These are phyloP conservation scores for Cistogaster globosa DNA, from an alignment of 2,888 invertebrate genomes.

Conservation along the genomic window DNA sequence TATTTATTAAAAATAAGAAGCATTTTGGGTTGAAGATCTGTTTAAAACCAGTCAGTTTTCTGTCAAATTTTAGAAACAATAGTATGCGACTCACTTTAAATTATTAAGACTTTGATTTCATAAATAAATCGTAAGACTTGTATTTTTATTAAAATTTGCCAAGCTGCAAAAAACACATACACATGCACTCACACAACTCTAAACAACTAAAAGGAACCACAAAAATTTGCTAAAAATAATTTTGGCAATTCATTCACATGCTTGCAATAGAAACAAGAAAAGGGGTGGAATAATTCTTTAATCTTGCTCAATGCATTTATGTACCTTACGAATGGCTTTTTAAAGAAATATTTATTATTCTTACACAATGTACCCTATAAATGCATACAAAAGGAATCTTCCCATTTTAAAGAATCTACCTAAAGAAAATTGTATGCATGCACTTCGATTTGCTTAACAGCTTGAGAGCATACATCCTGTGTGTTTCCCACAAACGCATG, in stretches of 20 bases:
- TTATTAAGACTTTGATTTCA: neutral
- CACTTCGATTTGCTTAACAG: conserved; percentile 41
- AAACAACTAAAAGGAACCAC: conserved; percentile 56
- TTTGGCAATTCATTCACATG: conserved; percentile 31
- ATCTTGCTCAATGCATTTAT: conserved; percentile 48
- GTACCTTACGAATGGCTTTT: too few species aligned
- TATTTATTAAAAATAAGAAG: too few species aligned
- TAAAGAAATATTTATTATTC: neutral
- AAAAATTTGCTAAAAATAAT: conserved; percentile 62
- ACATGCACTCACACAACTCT: neutral
- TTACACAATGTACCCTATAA: neutral
- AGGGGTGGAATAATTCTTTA: conserved; percentile 46
- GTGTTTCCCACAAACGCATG: conserved; percentile 53
- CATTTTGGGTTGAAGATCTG: too few species aligned
- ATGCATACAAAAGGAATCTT: conserved; percentile 47
- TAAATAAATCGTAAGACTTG: neutral
- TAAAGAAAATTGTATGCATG: conserved; percentile 25
- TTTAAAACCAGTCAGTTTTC: too few species aligned
- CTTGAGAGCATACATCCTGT: conserved; percentile 56
- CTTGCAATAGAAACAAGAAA: neutral
- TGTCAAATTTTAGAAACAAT: too few species aligned
- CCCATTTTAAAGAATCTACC: conserved; percentile 28
- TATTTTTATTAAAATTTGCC: conserved; percentile 25
- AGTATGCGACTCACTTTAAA: too few species aligned
- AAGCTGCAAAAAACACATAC: conserved; percentile 21